Evolutionary conservation across 2,797 vertebrate genomes (phyloP).

Genomic region (Micromesistius poutassou): DNA sequence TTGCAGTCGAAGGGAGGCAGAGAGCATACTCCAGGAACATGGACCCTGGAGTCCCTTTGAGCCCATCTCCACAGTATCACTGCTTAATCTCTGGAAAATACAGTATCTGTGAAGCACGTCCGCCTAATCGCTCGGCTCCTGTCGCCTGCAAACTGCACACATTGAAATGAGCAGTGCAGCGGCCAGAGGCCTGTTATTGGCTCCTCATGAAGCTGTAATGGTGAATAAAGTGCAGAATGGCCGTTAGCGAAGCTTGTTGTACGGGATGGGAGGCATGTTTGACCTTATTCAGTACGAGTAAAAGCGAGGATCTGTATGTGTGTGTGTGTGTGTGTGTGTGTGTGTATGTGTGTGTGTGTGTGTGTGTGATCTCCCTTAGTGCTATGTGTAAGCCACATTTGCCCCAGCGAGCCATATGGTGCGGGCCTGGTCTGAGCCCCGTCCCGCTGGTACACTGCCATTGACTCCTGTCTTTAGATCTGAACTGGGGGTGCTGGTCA

Average conservation of each 20-base stretch:
- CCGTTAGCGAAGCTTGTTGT: not conserved
- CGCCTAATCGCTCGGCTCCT: not conserved
- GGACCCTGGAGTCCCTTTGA: slow-evolving; percentile 43
- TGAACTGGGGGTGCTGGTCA: slow-evolving; percentile 46
- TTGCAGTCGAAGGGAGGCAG: not conserved
- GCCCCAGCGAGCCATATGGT: slow-evolving; percentile 70
- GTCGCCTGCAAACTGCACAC: not conserved
- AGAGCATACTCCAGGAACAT: not conserved
- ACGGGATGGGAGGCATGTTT: not conserved
- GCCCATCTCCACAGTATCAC: not conserved
- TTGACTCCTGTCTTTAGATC: slow-evolving; percentile 74
- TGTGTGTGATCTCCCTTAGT: slow-evolving; percentile 23
- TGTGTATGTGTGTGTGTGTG: not conserved
- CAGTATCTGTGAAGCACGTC: not conserved
- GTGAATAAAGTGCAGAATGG: not conserved
- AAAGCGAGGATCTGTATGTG: slow-evolving; percentile 20
- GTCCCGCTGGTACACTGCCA: slow-evolving; percentile 64
- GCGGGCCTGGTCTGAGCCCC: slow-evolving; percentile 61
- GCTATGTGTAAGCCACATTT: slow-evolving; percentile 39
- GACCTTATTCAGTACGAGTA: not conserved
- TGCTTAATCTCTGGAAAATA: not conserved
- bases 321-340: not conserved
- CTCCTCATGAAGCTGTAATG: slow-evolving; percentile 4
- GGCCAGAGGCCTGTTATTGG: not conserved
- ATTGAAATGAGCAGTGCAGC: not conserved